These are phyloP conservation scores for Lampris incognitus DNA, from an alignment of 2,113 vertebrate species.

Conservation along the genomic window DNA sequence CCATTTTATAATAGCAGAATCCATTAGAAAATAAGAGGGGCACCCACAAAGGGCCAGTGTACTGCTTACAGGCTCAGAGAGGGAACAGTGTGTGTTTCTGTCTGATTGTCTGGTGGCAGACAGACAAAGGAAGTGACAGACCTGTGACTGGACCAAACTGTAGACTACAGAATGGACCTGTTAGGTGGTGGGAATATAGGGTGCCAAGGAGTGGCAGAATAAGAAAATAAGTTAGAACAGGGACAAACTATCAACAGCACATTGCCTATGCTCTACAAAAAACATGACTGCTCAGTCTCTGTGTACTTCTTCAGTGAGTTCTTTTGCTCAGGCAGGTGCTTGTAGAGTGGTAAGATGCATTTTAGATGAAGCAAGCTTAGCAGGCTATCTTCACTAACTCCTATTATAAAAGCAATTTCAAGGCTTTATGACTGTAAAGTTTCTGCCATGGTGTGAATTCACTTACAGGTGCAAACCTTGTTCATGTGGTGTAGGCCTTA, in stretches of 20 bases:
- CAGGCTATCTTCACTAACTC: no score
- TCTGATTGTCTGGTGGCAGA: background rate
- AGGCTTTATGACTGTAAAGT: background rate
- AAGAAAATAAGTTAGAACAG: conserved; percentile 19
- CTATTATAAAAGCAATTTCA: background rate
- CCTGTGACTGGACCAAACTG: conserved; percentile 20
- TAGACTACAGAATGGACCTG: background rate
- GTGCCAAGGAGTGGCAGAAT: conserved; percentile 5
- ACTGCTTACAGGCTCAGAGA: conserved; percentile 27
- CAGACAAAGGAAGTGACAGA: conserved; percentile 25
- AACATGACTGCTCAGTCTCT: conserved; percentile 3
- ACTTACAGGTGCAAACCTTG: background rate
- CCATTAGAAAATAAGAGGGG: conserved; percentile 51
- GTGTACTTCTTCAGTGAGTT: conserved; percentile 16
- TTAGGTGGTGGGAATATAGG: conserved; percentile 6
- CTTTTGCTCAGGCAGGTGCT: background rate
- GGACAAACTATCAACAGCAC: conserved; percentile 8
- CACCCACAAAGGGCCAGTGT: conserved; percentile 48
- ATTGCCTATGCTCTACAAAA: conserved; percentile 10
- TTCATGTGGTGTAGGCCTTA: background rate
- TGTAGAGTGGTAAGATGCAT: background rate
- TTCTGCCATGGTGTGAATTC: background rate
- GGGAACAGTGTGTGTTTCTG: conserved; percentile 36
- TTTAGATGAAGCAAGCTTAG: background rate
- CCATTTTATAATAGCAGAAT: conserved; percentile 36